Evolutionary conservation across 2,113 vertebrate species (phyloP).

Genomic region (Melanerpes aurifrons): DNA sequence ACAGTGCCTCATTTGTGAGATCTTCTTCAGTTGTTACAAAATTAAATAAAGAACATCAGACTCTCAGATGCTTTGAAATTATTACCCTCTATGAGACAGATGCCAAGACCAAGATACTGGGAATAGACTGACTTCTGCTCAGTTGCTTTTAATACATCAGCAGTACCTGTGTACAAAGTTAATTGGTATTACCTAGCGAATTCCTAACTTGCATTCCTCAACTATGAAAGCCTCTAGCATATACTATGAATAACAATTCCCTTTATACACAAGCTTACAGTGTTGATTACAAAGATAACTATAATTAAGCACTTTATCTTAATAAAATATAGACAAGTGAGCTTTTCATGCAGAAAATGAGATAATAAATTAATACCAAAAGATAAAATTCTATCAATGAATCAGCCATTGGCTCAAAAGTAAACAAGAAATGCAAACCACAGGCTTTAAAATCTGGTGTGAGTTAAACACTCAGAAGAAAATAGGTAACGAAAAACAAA

Average conservation of each 20-base stretch:
- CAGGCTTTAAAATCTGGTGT: not conserved
- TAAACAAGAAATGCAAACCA: not conserved
- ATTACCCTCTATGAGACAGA: not conserved
- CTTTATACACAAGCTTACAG: not conserved
- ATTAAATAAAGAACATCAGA: not conserved
- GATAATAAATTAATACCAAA: not conserved
- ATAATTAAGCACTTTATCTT: not conserved
- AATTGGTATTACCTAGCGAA: rapidly evolving
- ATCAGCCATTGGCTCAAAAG: not conserved
- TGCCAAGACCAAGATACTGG: too few relatives aligned
- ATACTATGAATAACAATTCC: not conserved
- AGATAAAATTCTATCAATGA: not conserved
- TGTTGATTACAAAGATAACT: not conserved
- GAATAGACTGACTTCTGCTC: not conserved
- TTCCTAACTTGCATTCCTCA: not conserved
- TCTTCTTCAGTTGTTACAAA: not conserved
- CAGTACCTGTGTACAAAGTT: not conserved
- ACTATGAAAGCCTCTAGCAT: not conserved
- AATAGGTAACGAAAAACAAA: not conserved
- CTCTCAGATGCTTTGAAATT: not conserved
- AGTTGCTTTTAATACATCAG: not conserved
- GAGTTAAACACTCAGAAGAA: not conserved
- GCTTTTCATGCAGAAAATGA: not conserved
- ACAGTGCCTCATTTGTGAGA: not conserved
- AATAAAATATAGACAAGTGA: not conserved